Base-by-base conservation (phyloP, 2,113 vertebrate genomes). In the Neoarius graeffei region DNA sequence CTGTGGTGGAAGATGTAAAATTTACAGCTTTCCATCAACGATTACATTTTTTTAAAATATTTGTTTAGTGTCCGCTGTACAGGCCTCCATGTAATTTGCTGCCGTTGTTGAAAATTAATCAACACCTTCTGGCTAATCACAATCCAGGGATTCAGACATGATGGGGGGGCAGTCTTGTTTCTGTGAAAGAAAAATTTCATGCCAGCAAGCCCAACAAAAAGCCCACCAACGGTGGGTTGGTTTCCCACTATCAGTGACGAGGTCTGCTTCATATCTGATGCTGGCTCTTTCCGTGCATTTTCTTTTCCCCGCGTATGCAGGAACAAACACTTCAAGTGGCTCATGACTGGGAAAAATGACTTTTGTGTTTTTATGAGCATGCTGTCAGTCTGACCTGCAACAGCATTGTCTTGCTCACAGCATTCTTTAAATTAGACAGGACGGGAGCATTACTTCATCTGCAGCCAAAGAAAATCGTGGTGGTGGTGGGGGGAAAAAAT, bases 331-430 rank as follows among this genome's bases (percentile, higher is more conserved):
- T 76, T 81, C 64, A 89, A 84, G 73, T 10, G 60, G 35, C 66
- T 66, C 66, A 60, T 42, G 79, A 59, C n/a, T 15, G 35, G 30
- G 23, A 23, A 69, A 76, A 13, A 82, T 50, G 56, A 81, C 42
- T 62, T 56, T n/a, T 27, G 52, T 30, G 77, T 60, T 52, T 52
- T 52, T 52, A 25, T 57, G 7, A 23, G 17, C 23, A 30, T 76
- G 23, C 57, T 19, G 27, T 80, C 81, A 89, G 56, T 83, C 71
- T 27, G 79, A 60, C 59, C 35, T 83, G 71, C 50, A 81, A 62
- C 73, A 86, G 48, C 54, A 14, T 14, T 19, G 30, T 30, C 54
- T 14, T 27, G 35, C 19, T 52, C 52, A 52, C 81, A n/a, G 50
- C 60, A 7, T 62, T 57, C 6, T 25, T 48, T 19, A 86, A 89